phyloP scores from a whole-genome alignment of 2,888 invertebrate species.

The Lasiommata megera region DNA sequence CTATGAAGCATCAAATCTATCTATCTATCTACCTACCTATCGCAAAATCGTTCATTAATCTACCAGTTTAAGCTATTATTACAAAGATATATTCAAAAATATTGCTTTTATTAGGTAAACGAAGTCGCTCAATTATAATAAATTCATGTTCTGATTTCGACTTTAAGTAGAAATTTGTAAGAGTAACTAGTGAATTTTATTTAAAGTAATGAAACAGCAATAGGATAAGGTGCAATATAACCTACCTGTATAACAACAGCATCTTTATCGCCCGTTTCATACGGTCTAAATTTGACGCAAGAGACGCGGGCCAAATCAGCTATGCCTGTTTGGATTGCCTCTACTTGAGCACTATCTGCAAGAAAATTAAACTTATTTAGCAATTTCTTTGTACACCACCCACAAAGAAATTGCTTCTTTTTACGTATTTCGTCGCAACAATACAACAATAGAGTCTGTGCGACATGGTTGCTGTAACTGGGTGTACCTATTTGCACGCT shows the following conservation, averaged over 20 bases:
- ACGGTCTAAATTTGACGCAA: conserved; percentile 73
- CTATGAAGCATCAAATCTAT: too few species aligned
- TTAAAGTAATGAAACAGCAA: too few species aligned
- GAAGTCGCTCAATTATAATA: too few species aligned
- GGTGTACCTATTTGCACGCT: conserved; percentile 13
- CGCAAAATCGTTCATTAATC: too few species aligned
- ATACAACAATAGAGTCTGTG: conserved; percentile 21
- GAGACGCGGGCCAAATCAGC: conserved; percentile 70
- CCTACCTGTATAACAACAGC: conserved; percentile 74
- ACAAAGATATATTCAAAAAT: too few species aligned
- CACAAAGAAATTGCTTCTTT: conserved; percentile 7
- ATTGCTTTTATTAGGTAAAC: too few species aligned
- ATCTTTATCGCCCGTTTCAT: conserved; percentile 66
- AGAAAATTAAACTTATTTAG: conserved; percentile 10
- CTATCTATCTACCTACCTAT: too few species aligned
- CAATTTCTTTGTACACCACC: conserved; percentile 1
- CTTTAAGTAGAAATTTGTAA: too few species aligned
- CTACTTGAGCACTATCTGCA: conserved; percentile 64
- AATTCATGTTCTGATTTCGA: too few species aligned
- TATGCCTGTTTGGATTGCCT: conserved; percentile 70
- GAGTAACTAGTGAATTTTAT: too few species aligned
- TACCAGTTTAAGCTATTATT: too few species aligned
- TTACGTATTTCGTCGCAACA: conserved; percentile 8
- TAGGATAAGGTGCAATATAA: too few species aligned
- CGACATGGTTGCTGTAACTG: conserved; percentile 14